Conservation (phyloP, 2,797 vertebrate species). For the Mastacembelus armatus region DNA sequence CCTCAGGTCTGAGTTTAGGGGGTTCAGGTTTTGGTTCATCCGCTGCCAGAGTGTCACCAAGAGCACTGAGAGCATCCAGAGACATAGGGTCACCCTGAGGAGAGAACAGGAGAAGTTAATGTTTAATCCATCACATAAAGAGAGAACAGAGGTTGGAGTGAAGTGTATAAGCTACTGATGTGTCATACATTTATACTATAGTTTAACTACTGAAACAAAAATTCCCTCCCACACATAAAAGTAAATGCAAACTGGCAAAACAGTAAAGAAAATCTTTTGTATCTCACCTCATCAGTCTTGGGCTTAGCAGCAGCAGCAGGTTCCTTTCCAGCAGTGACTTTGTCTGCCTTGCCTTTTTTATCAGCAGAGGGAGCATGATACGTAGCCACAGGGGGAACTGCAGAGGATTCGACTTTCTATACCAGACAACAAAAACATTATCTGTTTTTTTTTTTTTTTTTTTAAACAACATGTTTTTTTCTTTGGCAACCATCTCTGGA, state of each 20-base stretch:
- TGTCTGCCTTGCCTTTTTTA: constrained; percentile 61
- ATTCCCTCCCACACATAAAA: too few species aligned
- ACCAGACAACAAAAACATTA: constrained; percentile 15
- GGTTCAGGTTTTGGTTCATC: constrained; percentile 66
- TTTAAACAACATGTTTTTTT: too few species aligned
- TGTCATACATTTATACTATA: background rate
- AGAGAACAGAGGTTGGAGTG: too few species aligned
- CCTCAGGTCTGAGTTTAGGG: constrained; percentile 75
- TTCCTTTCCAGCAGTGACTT: background rate
- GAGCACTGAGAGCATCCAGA: constrained; percentile 75
- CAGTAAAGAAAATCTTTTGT: background rate
- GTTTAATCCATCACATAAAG: too few species aligned
- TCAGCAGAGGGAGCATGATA: constrained; percentile 46
- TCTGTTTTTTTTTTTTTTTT: too few species aligned
- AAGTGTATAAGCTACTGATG: background rate
- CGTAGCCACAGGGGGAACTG: constrained; percentile 8
- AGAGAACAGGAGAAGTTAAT: constrained; percentile 11
- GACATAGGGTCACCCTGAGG: constrained; percentile 59
- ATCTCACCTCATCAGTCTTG: constrained; percentile 55
- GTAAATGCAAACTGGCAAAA: background rate
- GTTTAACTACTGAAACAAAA: background rate
- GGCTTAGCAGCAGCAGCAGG: constrained; percentile 27
- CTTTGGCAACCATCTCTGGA: too few species aligned
- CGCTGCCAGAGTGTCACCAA: constrained; percentile 62
- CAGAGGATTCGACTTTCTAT: constrained; percentile 36